A percentile compares a stretch with the other conserved stretches of the same genome.
phyloP scores from a whole-genome alignment of 2,888 invertebrate genomes.

The Bursaphelenchus okinawaensis region DNA sequence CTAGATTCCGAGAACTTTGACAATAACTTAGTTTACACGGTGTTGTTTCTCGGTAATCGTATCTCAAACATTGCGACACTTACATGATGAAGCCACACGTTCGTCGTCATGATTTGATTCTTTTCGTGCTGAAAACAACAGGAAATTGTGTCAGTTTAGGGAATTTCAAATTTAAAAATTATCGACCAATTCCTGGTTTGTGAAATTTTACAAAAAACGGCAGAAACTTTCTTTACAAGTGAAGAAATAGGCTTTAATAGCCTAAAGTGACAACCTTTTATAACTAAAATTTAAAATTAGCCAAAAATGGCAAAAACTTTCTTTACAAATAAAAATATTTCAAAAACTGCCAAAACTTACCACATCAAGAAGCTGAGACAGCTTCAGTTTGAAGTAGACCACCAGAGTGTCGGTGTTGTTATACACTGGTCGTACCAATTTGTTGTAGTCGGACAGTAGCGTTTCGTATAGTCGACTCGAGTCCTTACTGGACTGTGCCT shows the following conservation, averaged over 20 bases:
- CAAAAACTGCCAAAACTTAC: constrained; percentile 52
- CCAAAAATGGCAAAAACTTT: no score
- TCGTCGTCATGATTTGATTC: constrained; percentile 49
- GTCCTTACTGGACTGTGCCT: constrained; percentile 28
- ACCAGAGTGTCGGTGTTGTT: constrained; percentile 64
- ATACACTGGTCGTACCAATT: constrained; percentile 56
- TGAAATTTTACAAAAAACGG: constrained; percentile 6
- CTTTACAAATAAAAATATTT: no score
- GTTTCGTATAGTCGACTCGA: constrained; percentile 52
- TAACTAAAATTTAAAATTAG: not conserved
- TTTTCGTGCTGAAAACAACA: constrained; percentile 71
- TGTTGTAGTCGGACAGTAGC: constrained; percentile 55
- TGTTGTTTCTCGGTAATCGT: no score
- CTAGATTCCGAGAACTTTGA: no score
- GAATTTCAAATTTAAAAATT: no score
- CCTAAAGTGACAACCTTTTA: no score
- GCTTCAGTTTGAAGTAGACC: constrained; percentile 64
- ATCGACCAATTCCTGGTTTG: not conserved
- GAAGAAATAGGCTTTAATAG: not conserved
- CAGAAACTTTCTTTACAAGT: no score
- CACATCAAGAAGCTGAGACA: constrained; percentile 70
- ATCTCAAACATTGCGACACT: no score
- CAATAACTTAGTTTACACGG: no score
- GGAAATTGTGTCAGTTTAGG: no score
- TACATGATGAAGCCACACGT: constrained; percentile 58